Evolutionary conservation across 2,888 invertebrate species (phyloP).

Genomic region (Amiota communis): DNA sequence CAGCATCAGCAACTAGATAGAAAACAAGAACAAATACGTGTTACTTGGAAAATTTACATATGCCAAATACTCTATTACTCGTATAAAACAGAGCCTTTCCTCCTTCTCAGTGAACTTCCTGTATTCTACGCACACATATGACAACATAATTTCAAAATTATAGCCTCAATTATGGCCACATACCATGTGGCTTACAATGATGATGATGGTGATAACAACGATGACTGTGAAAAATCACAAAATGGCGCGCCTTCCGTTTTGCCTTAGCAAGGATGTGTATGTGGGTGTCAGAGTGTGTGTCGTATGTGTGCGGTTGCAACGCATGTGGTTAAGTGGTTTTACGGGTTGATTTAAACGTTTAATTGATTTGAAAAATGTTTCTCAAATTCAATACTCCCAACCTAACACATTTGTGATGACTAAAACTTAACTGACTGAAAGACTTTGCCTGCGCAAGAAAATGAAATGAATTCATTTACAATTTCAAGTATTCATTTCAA

Average conservation of each 20-base stretch:
- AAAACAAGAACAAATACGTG: not conserved
- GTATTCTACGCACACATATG: conserved; percentile 27
- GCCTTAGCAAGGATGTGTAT: not conserved
- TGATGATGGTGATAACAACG: too few relatives aligned
- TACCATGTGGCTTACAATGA: conserved; percentile 25
- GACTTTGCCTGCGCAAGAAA: not conserved
- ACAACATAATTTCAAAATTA: conserved; percentile 55
- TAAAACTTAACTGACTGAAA: not conserved
- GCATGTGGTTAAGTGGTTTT: conserved; percentile 16
- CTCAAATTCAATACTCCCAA: not conserved
- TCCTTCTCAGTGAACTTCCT: too few relatives aligned
- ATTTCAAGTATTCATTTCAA: conserved; percentile 53
- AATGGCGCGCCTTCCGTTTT: not conserved
- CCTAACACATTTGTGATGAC: not conserved
- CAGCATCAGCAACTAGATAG: not conserved
- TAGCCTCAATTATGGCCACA: conserved; percentile 61
- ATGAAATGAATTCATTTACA: conserved; percentile 57
- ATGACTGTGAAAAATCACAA: conserved; percentile 26
- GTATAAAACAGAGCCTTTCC: too few relatives aligned
- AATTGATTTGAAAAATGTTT: conserved; percentile 9
- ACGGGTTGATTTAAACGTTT: conserved; percentile 2
- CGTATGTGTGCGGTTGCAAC: conserved; percentile 7
- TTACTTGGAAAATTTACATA: conserved; percentile 49
- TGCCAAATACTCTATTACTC: conserved; percentile 38
- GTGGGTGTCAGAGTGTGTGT: not conserved